A percentile compares a stretch with the other conserved stretches of the same genome.
phyloP scores from a whole-genome alignment of 2,797 vertebrate genomes.

The Prionace glauca region DNA sequence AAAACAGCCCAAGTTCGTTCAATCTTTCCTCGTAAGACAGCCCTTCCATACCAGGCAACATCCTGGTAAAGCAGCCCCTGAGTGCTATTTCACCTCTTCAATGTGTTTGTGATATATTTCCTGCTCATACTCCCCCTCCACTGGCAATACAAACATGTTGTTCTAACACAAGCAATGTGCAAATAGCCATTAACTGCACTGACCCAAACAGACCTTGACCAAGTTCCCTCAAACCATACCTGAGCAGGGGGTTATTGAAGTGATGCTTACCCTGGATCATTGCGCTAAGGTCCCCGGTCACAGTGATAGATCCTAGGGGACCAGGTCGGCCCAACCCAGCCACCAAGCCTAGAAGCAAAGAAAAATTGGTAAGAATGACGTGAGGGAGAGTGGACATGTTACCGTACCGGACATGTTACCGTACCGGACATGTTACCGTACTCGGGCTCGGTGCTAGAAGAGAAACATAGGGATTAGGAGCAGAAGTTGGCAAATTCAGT shows the following conservation, averaged over 20 bases:
- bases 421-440: too few relatives aligned
- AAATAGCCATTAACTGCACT: not conserved
- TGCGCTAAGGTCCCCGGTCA: not conserved
- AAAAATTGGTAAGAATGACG: not conserved
- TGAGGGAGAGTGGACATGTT: not conserved
- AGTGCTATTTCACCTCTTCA: not conserved
- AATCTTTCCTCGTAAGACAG: too few relatives aligned
- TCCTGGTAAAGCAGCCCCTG: not conserved
- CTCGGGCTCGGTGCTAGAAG: too few relatives aligned
- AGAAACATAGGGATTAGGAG: too few relatives aligned
- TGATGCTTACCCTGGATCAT: not conserved
- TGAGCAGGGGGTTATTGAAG: not conserved
- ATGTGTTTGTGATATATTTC: not conserved
- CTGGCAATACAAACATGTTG: not conserved
- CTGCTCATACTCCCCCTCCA: not conserved
- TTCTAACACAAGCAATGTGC: not conserved
- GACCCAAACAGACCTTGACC: too few relatives aligned
- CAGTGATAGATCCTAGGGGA: slow-evolving; percentile 39
- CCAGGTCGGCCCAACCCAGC: slow-evolving; percentile 63
- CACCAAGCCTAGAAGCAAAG: not conserved
- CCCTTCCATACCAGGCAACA: too few relatives aligned
- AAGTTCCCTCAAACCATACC: not conserved
- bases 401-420: not conserved
- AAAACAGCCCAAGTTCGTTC: too few relatives aligned
- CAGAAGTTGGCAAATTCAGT: too few relatives aligned